Conservation (phyloP, 2,888 invertebrate genomes). For the Clusia tigrina region DNA sequence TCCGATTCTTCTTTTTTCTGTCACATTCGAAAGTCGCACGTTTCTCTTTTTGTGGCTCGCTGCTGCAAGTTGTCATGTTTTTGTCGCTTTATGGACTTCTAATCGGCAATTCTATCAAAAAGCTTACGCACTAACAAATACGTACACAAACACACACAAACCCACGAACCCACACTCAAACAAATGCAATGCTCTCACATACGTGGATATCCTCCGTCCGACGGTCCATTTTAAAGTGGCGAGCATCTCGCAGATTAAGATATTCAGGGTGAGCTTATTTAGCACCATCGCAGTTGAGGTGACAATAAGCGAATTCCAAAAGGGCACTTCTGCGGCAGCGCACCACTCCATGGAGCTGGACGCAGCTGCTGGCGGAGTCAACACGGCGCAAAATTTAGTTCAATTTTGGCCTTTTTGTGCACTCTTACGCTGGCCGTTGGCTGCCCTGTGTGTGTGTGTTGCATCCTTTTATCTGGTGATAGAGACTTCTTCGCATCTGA, state of each 20-base stretch:
- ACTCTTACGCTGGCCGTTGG: slow-evolving; percentile 37
- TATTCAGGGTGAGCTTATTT: slow-evolving; percentile 61
- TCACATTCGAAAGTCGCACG: neutral
- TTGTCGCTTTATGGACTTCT: slow-evolving; percentile 66
- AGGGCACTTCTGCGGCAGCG: too few species aligned
- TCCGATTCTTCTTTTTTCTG: slow-evolving; percentile 3
- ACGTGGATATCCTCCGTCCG: too few species aligned
- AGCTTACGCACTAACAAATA: slow-evolving; percentile 64
- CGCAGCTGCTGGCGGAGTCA: slow-evolving; percentile 10
- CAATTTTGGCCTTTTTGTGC: slow-evolving; percentile 55
- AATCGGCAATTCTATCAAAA: slow-evolving; percentile 66
- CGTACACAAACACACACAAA: slow-evolving; percentile 21
- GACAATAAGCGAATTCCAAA: slow-evolving; percentile 56
- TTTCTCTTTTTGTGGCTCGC: slow-evolving; percentile 38
- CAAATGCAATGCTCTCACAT: slow-evolving; percentile 12
- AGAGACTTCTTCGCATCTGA: slow-evolving; percentile 58
- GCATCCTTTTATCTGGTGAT: slow-evolving; percentile 36
- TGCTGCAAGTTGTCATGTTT: slow-evolving; percentile 62
- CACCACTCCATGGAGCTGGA: too few species aligned
- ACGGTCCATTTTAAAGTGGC: too few species aligned
- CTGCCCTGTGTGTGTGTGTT: slow-evolving; percentile 25
- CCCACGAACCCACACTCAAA: slow-evolving; percentile 17
- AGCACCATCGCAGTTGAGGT: slow-evolving; percentile 53
- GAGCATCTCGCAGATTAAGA: slow-evolving; percentile 61
- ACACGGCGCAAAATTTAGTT: slow-evolving; percentile 52